Conservation (phyloP, 1,140 invertebrate genomes). For the Drosophila truncata region DNA sequence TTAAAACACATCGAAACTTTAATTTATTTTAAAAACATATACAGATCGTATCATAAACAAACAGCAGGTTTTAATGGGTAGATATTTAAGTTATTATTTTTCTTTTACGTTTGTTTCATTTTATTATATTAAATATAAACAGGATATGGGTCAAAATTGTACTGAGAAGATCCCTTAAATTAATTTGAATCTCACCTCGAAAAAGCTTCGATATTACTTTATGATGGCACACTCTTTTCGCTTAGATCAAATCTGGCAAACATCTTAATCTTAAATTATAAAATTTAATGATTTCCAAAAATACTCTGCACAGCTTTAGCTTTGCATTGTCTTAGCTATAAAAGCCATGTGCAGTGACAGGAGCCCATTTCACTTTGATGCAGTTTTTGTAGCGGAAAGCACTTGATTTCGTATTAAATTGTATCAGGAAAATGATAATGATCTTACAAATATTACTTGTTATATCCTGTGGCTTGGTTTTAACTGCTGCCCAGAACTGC, state of each 20-base stretch:
- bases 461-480: neutral
- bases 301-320: neutral
- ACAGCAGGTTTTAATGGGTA: neutral
- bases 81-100: too few relatives aligned
- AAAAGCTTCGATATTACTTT: constrained; percentile 2
- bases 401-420: neutral
- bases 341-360: neutral
- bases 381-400: neutral
- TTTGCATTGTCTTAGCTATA: neutral
- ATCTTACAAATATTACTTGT: neutral
- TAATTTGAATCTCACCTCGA: constrained; percentile 4
- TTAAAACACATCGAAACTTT: neutral
- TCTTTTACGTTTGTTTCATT: too few relatives aligned
- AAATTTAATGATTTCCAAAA: neutral
- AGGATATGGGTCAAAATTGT: neutral
- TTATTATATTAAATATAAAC: neutral
- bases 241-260: neutral
- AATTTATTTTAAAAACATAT: neutral
- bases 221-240: neutral
- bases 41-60: neutral
- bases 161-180: neutral
- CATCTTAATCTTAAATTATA: neutral
- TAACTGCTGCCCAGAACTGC: too few relatives aligned
- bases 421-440: neutral
- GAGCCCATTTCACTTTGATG: neutral